Conservation (phyloP, 2,888 invertebrate species). For the Steinernema hermaphroditum region DNA sequence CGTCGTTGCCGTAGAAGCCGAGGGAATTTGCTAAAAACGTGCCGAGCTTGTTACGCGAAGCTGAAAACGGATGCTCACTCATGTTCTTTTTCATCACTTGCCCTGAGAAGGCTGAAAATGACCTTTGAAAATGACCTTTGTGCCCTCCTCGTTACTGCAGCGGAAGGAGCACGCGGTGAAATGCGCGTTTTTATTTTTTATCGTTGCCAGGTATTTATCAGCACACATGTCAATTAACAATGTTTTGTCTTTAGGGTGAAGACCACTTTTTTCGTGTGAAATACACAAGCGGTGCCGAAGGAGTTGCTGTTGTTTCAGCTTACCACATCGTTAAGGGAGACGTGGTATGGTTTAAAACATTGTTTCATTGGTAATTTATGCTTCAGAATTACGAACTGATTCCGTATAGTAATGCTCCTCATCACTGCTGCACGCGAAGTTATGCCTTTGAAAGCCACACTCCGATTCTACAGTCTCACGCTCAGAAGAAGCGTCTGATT, state of each 20-base stretch:
- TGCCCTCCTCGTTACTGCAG: conserved; percentile 41
- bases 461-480: conserved; percentile 86
- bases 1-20: neutral
- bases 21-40: neutral
- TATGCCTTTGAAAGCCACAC: conserved; percentile 24
- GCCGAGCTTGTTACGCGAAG: neutral
- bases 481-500: conserved; percentile 92
- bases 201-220: neutral
- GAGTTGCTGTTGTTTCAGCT: conserved; percentile 88
- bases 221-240: neutral
- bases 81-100: neutral
- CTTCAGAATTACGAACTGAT: conserved; percentile 13
- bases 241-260: neutral
- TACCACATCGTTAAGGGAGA: conserved; percentile 79
- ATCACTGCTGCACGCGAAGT: neutral
- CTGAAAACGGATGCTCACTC: neutral
- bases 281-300: conserved; percentile 93
- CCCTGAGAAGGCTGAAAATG: neutral
- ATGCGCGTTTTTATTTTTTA: conserved; percentile 51
- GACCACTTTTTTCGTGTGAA: conserved; percentile 74
- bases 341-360: no score
- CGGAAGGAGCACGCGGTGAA: conserved; percentile 61
- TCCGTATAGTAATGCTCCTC: conserved; percentile 12
- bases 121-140: neutral
- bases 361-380: no score